Base-by-base conservation (phyloP, 2,888 invertebrate genomes). In the Cephus sareptanus region DNA sequence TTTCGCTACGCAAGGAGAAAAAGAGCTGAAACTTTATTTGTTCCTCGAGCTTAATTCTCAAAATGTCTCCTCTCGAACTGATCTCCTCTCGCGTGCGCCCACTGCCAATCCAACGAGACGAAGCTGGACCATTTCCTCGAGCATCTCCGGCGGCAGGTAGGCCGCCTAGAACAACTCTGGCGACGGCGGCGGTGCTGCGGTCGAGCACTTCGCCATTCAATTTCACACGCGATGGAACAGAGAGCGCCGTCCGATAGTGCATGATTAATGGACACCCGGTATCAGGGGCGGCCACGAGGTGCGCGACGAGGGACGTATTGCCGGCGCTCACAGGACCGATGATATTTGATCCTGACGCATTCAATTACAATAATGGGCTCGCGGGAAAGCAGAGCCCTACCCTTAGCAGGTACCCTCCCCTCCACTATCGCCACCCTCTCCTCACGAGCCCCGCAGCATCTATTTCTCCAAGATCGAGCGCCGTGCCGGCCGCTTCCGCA, bases 201-300 rank as follows among this genome's bases (percentile, higher is more conserved):
- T 80, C 79, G 81, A 83, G 84, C 84, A 85, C 85, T 86, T 86
- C 85, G 85, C 85, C 86, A 86, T 88, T 87, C 87, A 87, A 88
- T 88, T 89, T 88, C 87, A 87, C 86, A 86, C 85, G 85, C 86
- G 87, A 87, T 85, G 83, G 87, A 86, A 85, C 86, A 86, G 83
- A 82, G 83, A 82, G 80, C 79, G 74, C 84, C 83, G 85, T 86
- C 85, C 85, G 87, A 89, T 87, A 88, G 85, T 82, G 82, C 84
- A 86, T 89, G 89, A 89, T 89, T 89, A 89, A 89, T 88, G 87
- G 81, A 87, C 87, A 85, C 84, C 84, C 83, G 83, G 84, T 87
- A 86, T 85, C 84, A 80, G 79, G 77, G 73, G 77, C 79, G 80
- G 81, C 80, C 76, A 75, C 76, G 33, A 56, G 73, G 69, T 23